A percentile compares a stretch with the other conserved stretches of the same genome.
Evolutionary conservation across 2,113 vertebrate species (phyloP).

Genomic region (Glaucomys volans): DNA sequence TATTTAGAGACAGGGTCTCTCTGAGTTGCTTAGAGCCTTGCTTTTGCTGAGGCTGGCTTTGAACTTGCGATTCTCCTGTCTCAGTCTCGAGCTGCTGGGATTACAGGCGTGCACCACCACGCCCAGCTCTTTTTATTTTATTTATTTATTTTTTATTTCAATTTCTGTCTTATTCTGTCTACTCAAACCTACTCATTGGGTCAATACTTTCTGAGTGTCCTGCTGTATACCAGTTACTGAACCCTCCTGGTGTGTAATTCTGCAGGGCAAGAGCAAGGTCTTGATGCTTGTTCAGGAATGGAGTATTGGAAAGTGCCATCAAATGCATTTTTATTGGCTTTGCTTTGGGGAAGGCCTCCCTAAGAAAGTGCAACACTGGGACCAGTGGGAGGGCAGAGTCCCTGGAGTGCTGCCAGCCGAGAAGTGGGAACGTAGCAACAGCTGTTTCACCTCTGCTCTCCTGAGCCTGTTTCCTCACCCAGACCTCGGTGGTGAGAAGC

Average conservation of each 20-base stretch:
- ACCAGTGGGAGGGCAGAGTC: background rate
- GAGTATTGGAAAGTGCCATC: background rate
- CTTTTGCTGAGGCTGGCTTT: too few species aligned
- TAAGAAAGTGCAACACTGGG: background rate
- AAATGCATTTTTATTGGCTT: slow-evolving; percentile 42
- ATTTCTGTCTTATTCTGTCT: background rate
- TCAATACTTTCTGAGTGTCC: background rate
- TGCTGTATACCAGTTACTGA: background rate
- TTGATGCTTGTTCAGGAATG: slow-evolving; percentile 4
- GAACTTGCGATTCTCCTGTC: too few species aligned
- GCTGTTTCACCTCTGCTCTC: background rate
- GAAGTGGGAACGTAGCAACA: background rate
- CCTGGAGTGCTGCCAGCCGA: background rate
- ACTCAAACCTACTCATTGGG: background rate
- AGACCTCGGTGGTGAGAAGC: background rate
- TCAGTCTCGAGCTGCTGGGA: too few species aligned
- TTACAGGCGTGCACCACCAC: too few species aligned
- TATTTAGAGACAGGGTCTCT: too few species aligned
- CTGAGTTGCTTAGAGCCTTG: too few species aligned
- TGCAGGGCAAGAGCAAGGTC: background rate
- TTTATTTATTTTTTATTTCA: background rate
- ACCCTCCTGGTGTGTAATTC: background rate
- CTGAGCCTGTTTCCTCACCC: background rate
- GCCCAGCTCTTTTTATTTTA: background rate
- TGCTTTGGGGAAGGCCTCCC: background rate